These are phyloP conservation scores for Xenotilapia flavipinnis DNA, from an alignment of 2,113 vertebrate genomes.

Conservation along the genomic window DNA sequence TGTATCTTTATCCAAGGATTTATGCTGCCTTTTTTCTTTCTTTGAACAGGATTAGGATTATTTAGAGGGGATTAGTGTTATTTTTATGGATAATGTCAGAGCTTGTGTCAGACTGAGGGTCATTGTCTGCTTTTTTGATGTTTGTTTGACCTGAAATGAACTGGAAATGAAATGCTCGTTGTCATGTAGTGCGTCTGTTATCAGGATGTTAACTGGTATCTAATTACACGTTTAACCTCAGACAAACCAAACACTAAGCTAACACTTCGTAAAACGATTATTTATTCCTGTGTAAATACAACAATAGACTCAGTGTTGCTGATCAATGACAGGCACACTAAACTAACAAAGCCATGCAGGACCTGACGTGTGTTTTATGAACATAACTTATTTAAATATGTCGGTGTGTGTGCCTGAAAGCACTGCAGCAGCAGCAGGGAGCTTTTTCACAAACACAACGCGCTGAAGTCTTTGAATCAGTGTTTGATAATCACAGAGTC, in stretches of 20 bases:
- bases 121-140: slow-evolving; percentile 24
- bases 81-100: slow-evolving; percentile 60
- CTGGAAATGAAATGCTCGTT: neutral
- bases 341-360: neutral
- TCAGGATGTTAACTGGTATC: neutral
- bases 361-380: rapidly evolving
- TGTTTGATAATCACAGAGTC: neutral
- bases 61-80: slow-evolving; percentile 56
- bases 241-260: neutral
- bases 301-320: neutral
- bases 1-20: slow-evolving; percentile 78
- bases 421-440: rapidly evolving
- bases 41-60: slow-evolving; percentile 68
- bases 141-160: neutral
- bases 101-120: slow-evolving; percentile 24
- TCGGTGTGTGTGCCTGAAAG: rapidly evolving
- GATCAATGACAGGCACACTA: neutral
- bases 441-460: neutral
- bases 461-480: neutral
- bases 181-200: neutral
- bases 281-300: neutral
- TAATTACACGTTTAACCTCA: neutral
- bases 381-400: neutral
- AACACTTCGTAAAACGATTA: neutral
- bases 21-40: slow-evolving; percentile 37